A percentile compares a stretch with the other conserved stretches of the same genome.
phyloP scores from a whole-genome alignment of 2,797 vertebrate species.

The Enteromius paludinosus region DNA sequence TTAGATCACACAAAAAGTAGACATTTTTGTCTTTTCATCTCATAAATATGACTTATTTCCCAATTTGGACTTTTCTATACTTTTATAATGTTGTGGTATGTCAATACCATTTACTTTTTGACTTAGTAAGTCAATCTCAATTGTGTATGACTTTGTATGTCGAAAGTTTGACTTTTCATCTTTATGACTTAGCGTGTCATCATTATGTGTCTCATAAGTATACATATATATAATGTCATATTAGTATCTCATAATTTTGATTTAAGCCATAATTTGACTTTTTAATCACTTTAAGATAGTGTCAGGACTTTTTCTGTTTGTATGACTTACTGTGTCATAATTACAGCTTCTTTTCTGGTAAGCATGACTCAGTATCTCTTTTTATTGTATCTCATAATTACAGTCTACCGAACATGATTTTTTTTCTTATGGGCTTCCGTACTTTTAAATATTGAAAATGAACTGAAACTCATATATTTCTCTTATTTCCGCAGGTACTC shows the following conservation, averaged over 20 bases:
- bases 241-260: not conserved
- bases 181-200: not conserved
- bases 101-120: not conserved
- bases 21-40: not conserved
- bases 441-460: not conserved
- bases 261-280: not conserved
- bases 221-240: too few relatives aligned
- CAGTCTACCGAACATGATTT: not conserved
- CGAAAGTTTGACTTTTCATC: not conserved
- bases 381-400: not conserved
- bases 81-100: not conserved
- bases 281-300: not conserved
- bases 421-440: not conserved
- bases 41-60: not conserved
- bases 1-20: not conserved
- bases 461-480: not conserved
- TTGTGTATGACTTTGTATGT: not conserved
- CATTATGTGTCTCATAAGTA: not conserved
- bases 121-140: not conserved
- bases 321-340: not conserved
- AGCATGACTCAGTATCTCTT: not conserved
- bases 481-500: conserved; percentile 54
- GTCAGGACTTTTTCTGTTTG: not conserved
- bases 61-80: not conserved
- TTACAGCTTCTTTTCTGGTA: not conserved